These are phyloP conservation scores for Ormyrus thymus DNA, from an alignment of 2,888 invertebrate genomes.

Conservation along the genomic window DNA sequence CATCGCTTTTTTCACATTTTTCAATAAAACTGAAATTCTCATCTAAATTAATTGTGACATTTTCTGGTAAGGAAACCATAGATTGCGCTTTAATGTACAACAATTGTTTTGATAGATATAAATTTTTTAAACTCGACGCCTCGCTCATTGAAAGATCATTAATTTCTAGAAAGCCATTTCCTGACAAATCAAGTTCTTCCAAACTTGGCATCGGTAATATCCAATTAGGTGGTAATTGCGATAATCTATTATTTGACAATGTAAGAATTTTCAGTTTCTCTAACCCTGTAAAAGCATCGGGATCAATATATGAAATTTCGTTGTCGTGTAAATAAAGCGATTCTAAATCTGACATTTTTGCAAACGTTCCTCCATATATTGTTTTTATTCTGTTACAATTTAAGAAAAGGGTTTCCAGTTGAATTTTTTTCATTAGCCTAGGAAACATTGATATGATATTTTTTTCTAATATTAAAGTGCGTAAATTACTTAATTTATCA, in stretches of 20 bases:
- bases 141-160: not conserved
- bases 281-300: constrained; percentile 30
- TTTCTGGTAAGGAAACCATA: not conserved
- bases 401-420: constrained; percentile 18
- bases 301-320: constrained; percentile 20
- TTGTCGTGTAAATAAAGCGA: constrained; percentile 38
- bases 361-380: constrained; percentile 11
- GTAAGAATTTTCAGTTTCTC: constrained; percentile 29
- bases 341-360: constrained; percentile 23
- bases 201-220: constrained; percentile 11
- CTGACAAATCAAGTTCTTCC: not conserved
- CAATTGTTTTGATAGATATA: constrained; percentile 15
- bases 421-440: not conserved
- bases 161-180: not conserved
- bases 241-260: constrained; percentile 34
- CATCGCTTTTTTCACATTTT: not conserved
- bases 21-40: not conserved
- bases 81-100: constrained; percentile 1
- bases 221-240: constrained; percentile 30
- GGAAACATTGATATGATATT: constrained; percentile 24
- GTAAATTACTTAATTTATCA: constrained; percentile 8
- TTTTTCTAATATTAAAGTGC: constrained; percentile 34
- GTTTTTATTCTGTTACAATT: constrained; percentile 40
- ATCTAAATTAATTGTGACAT: constrained; percentile 24
- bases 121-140: not conserved